Conservation (phyloP, 2,797 vertebrate species). For the Sylvilagus floridanus region DNA sequence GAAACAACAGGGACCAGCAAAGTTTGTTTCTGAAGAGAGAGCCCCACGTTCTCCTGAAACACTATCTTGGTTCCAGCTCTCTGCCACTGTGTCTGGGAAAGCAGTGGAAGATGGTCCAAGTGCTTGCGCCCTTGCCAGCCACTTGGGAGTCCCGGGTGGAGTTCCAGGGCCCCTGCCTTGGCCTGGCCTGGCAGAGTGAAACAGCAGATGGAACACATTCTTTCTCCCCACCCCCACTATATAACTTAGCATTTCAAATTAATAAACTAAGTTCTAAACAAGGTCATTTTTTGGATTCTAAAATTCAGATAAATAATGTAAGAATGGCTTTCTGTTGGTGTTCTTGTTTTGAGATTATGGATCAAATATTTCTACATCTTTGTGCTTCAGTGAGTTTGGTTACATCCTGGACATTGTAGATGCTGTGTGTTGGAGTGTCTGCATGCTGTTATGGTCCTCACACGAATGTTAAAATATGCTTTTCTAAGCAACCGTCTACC, state of each 20-base stretch:
- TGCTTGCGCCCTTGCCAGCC: too few relatives aligned
- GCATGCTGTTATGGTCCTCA: conserved; percentile 21
- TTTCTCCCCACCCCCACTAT: too few relatives aligned
- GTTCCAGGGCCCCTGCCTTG: too few relatives aligned
- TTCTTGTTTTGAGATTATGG: not conserved
- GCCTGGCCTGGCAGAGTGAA: too few relatives aligned
- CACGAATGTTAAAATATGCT: not conserved
- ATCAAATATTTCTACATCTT: not conserved
- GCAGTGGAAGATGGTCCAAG: too few relatives aligned
- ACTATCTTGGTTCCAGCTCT: not conserved
- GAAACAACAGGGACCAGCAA: not conserved
- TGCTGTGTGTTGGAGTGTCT: not conserved
- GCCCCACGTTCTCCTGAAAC: not conserved
- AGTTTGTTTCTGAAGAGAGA: not conserved
- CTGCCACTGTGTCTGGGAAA: too few relatives aligned
- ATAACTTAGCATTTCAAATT: too few relatives aligned
- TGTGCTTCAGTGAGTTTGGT: not conserved
- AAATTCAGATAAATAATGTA: not conserved
- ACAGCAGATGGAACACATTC: too few relatives aligned
- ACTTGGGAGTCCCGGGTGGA: too few relatives aligned
- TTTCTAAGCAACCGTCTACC: not conserved
- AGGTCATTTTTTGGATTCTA: not conserved
- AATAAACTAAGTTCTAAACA: too few relatives aligned
- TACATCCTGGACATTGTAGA: not conserved
- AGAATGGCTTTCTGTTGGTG: not conserved